Conservation (phyloP, 2,113 vertebrate species). For the Grallaria varia region DNA sequence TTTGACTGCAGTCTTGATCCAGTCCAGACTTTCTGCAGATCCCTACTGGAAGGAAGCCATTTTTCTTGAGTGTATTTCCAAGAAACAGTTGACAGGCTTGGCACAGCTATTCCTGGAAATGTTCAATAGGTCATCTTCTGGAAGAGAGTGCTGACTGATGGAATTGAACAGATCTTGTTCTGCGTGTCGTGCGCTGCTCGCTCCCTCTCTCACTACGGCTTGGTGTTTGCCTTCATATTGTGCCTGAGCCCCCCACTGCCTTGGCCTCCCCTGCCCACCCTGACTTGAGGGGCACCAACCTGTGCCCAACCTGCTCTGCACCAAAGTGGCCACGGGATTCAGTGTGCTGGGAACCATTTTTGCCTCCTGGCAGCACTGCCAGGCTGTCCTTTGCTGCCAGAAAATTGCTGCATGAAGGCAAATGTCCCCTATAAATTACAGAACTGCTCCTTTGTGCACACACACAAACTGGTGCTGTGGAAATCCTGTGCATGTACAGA, state of each 20-base stretch:
- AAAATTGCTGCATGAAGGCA: constrained; percentile 5
- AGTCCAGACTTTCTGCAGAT: constrained; percentile 77
- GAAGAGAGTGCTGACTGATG: constrained; percentile 73
- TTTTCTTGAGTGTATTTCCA: constrained; percentile 82
- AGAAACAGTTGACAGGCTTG: constrained; percentile 85
- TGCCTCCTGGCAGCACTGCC: not conserved
- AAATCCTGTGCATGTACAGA: not conserved
- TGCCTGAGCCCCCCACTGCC: fast-evolving
- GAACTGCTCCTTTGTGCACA: not conserved
- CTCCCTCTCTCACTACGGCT: not conserved
- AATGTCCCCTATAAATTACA: constrained; percentile 5
- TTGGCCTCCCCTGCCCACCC: not conserved
- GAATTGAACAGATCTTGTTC: constrained; percentile 68
- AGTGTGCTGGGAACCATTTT: not conserved
- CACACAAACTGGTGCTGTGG: not conserved
- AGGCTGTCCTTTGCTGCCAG: not conserved
- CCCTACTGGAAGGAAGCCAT: constrained; percentile 77
- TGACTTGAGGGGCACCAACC: not conserved
- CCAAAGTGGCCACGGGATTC: not conserved
- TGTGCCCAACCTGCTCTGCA: not conserved
- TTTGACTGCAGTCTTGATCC: constrained; percentile 57
- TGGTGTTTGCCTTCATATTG: not conserved
- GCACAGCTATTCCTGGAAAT: constrained; percentile 84
- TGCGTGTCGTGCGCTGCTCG: not conserved
- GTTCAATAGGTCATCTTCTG: constrained; percentile 86